Evolutionary conservation across 2,797 vertebrate species (phyloP).

Genomic region (Eulemur rubriventer): DNA sequence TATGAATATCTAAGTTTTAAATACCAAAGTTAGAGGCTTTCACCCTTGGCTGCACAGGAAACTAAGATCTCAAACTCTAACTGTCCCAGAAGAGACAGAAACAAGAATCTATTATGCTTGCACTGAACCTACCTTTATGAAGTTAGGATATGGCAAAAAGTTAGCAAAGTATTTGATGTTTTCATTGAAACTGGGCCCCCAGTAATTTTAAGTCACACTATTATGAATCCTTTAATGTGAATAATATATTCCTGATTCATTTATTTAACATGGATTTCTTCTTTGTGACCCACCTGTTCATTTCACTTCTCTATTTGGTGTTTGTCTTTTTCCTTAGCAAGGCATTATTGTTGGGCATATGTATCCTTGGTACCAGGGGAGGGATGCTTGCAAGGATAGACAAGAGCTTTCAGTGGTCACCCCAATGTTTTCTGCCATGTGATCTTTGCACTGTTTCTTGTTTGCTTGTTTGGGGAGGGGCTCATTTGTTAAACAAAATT

Average conservation of each 20-base stretch:
- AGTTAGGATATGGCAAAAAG: background rate
- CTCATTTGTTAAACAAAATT: background rate
- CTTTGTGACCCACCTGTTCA: background rate
- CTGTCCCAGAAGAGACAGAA: background rate
- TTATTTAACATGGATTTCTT: background rate
- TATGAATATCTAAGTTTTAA: constrained; percentile 19
- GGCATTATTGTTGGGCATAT: background rate
- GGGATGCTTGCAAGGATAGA: background rate
- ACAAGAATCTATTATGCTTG: background rate
- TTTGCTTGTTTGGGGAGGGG: background rate
- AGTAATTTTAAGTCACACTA: background rate
- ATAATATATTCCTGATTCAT: background rate
- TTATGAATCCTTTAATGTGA: background rate
- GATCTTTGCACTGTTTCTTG: background rate
- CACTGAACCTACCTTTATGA: background rate
- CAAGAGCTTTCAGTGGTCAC: background rate
- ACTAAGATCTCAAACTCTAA: background rate
- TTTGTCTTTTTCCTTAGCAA: background rate
- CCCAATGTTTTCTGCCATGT: background rate
- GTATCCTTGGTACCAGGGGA: background rate
- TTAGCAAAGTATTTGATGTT: background rate
- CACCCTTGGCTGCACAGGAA: background rate
- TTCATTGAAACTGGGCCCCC: background rate
- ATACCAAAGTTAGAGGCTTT: constrained; percentile 19
- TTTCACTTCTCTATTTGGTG: background rate